phyloP scores from a whole-genome alignment of 2,797 vertebrate genomes.

The Streptopelia turtur region DNA sequence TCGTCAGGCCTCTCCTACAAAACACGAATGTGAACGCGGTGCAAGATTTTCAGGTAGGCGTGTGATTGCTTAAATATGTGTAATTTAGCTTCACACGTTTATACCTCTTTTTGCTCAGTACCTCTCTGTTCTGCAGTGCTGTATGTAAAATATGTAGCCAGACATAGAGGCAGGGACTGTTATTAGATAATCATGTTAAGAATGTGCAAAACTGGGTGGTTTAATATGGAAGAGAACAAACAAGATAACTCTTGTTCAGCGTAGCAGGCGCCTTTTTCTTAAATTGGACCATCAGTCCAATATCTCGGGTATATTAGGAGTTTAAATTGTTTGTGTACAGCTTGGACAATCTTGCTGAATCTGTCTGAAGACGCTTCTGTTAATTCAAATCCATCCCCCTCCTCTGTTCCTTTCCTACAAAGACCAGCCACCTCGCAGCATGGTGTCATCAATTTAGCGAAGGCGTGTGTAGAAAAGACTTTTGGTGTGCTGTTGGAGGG shows the following conservation, averaged over 20 bases:
- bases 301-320: not conserved
- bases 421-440: not conserved
- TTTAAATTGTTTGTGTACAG: not conserved
- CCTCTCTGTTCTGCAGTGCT: constrained; percentile 26
- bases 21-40: not conserved
- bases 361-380: not conserved
- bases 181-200: not conserved
- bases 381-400: not conserved
- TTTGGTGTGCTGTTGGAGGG: accelerated
- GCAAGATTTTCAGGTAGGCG: constrained; percentile 32
- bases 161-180: not conserved
- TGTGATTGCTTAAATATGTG: constrained; percentile 6
- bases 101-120: not conserved
- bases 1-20: not conserved
- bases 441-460: not conserved
- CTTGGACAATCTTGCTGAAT: not conserved
- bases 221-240: not conserved
- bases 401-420: not conserved
- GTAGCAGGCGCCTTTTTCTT: not conserved
- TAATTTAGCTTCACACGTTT: constrained; percentile 35
- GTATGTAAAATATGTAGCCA: not conserved
- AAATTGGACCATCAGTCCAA: accelerated
- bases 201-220: not conserved
- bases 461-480: accelerated
- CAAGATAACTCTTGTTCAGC: constrained; percentile 5